Percentiles rank a stretch among this genome's conserved stretches.
Evolutionary conservation across 2,888 invertebrate species (phyloP).

Genomic region (Meliscaeva auricollis): DNA sequence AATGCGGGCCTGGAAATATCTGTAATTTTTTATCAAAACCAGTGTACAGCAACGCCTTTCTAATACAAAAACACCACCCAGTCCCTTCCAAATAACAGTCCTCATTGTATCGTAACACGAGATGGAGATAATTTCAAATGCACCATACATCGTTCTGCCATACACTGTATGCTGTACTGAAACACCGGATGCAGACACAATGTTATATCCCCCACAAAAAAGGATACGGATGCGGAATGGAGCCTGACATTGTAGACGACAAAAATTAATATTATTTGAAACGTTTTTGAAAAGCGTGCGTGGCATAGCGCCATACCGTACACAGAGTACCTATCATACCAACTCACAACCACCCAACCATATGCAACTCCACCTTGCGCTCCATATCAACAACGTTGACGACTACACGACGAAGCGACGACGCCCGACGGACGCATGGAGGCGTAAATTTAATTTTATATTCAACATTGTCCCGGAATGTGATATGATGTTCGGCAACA

Average conservation of each 20-base stretch:
- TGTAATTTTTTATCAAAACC: slow-evolving; percentile 24
- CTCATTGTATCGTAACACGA: slow-evolving; percentile 35
- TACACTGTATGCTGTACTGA: slow-evolving; percentile 22
- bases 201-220: slow-evolving; percentile 48
- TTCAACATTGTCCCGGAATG: slow-evolving; percentile 67
- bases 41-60: slow-evolving; percentile 1
- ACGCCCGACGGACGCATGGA: slow-evolving; percentile 44
- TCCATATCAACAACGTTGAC: neutral
- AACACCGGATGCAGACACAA: slow-evolving; percentile 51
- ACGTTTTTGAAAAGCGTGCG: slow-evolving; percentile 44
- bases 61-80: slow-evolving; percentile 6
- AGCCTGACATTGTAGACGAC: slow-evolving; percentile 67
- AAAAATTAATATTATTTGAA: slow-evolving; percentile 75
- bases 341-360: slow-evolving; percentile 1
- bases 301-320: neutral
- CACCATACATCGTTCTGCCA: slow-evolving; percentile 57
- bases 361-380: neutral
- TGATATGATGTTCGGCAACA: slow-evolving; percentile 60
- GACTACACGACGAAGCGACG: neutral
- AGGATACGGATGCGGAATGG: slow-evolving; percentile 39
- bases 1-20: neutral
- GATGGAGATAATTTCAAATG: slow-evolving; percentile 65
- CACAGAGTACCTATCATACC: neutral
- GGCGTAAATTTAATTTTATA: slow-evolving; percentile 71
- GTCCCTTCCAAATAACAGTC: neutral